A percentile compares a stretch with the other conserved stretches of the same genome.
Evolutionary conservation across 2,113 vertebrate genomes (phyloP).

Genomic region (Hucho hucho): DNA sequence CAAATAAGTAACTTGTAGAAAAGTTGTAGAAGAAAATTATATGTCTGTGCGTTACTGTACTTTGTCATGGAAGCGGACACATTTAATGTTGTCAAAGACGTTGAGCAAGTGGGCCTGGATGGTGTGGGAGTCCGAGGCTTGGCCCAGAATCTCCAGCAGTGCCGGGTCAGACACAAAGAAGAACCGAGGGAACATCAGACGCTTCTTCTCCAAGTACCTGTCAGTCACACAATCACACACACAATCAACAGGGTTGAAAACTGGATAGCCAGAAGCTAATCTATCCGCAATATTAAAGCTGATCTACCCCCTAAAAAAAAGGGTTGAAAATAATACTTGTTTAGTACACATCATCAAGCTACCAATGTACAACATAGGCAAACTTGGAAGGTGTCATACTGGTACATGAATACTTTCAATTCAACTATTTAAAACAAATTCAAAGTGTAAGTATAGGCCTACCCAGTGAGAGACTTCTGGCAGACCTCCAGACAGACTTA

Average conservation of each 20-base stretch:
- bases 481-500: no score
- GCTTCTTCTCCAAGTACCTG: conserved; percentile 96
- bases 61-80: conserved; percentile 87
- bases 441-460: conserved; percentile 18
- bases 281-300: no score
- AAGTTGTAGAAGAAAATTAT: neutral
- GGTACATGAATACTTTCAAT: no score
- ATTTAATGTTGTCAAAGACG: conserved; percentile 94
- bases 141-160: conserved; percentile 94
- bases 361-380: no score
- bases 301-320: no score
- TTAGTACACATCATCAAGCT: neutral
- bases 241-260: neutral
- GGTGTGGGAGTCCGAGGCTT: conserved; percentile 92
- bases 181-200: conserved; percentile 91
- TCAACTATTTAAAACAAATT: no score
- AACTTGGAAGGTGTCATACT: no score
- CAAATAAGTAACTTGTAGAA: no score
- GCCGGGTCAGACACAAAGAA: conserved; percentile 97
- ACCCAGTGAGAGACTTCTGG: conserved; percentile 82
- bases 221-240: neutral
- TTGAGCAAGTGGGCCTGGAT: conserved; percentile 95
- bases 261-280: no score
- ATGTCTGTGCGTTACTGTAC: conserved; percentile 61
- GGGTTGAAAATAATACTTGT: neutral